Evolutionary conservation across 2,888 invertebrate species (phyloP).

Genomic region (Campoplex capitator): DNA sequence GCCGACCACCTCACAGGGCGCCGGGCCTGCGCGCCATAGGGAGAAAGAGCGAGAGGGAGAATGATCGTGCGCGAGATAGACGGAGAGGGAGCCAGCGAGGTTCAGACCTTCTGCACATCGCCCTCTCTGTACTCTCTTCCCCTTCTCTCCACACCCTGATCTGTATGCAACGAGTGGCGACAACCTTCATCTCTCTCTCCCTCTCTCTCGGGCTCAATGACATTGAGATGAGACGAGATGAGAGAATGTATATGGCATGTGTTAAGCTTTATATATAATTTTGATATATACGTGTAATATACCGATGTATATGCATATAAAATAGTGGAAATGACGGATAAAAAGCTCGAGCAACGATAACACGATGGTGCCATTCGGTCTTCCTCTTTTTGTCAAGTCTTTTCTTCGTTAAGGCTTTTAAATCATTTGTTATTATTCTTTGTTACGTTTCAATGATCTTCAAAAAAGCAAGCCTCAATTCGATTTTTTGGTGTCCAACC

Average conservation of each 20-base stretch:
- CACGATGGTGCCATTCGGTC: background rate
- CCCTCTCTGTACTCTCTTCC: conserved; percentile 34
- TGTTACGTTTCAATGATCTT: background rate
- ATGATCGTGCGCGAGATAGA: background rate
- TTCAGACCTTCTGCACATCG: conserved; percentile 41
- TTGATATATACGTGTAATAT: background rate
- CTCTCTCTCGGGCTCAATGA: conserved; percentile 66
- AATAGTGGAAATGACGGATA: background rate
- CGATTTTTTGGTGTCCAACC: background rate
- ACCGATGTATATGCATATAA: background rate
- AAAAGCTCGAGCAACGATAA: conserved; percentile 2
- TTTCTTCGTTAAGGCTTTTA: background rate
- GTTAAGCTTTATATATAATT: conserved; percentile 2
- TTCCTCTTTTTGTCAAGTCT: background rate
- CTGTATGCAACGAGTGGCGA: conserved; percentile 62
- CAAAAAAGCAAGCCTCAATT: background rate
- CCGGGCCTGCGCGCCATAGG: conserved; percentile 34
- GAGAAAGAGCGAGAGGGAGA: conserved; percentile 45
- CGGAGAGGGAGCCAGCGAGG: conserved; percentile 8
- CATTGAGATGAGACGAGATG: conserved; percentile 66
- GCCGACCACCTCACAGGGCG: conserved; percentile 62
- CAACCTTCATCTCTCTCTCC: conserved; percentile 36
- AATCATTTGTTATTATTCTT: background rate
- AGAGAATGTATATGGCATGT: conserved; percentile 13
- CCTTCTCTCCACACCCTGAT: conserved; percentile 57